Evolutionary conservation across 2,797 vertebrate species (phyloP).

Genomic region (Pseudocheirus occidentalis): DNA sequence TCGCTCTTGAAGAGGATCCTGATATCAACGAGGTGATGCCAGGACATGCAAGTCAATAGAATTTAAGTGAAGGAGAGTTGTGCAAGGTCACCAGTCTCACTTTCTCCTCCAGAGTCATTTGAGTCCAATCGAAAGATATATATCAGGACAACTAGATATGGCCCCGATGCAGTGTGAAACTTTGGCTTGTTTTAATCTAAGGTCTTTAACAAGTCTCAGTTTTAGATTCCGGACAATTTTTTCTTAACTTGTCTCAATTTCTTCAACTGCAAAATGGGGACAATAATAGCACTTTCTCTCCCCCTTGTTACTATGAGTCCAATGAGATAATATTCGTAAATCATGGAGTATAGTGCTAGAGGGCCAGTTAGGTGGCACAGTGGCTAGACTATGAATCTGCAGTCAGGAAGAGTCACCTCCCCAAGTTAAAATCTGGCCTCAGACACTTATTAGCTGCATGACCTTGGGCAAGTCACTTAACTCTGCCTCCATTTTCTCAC

Average conservation of each 20-base stretch:
- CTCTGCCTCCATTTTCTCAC: background rate
- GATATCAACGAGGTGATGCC: too few species aligned
- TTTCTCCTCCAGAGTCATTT: too few species aligned
- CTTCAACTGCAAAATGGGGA: background rate
- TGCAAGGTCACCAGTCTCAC: too few species aligned
- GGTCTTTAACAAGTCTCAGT: too few species aligned
- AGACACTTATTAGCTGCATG: background rate
- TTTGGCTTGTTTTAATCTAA: too few species aligned
- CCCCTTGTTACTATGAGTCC: background rate
- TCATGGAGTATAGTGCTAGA: background rate
- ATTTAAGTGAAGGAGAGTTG: too few species aligned
- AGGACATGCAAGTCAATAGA: too few species aligned
- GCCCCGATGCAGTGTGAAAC: too few species aligned
- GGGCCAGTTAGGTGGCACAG: background rate
- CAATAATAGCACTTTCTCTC: background rate
- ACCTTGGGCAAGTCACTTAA: background rate
- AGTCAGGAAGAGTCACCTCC: background rate
- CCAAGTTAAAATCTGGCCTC: background rate
- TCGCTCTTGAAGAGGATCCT: too few species aligned
- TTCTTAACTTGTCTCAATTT: background rate
- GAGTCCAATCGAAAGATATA: too few species aligned
- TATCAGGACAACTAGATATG: too few species aligned
- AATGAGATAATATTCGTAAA: background rate
- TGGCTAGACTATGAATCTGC: background rate
- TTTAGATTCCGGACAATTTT: background rate